Conservation (phyloP, 1,140 invertebrate species). For the Anastatus disparis region DNA sequence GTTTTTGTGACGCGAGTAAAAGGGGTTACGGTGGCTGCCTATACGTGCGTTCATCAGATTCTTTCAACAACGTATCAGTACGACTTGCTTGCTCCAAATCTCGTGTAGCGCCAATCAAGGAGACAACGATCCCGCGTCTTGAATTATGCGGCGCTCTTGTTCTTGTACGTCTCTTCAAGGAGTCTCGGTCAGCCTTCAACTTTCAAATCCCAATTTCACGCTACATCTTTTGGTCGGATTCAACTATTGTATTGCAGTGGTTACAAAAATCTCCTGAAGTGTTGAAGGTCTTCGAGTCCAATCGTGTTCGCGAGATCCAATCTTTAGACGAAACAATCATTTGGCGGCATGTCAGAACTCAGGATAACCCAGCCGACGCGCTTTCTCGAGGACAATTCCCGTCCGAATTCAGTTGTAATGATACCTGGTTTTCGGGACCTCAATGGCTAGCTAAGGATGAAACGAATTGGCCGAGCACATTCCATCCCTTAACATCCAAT, state of each 20-base stretch:
- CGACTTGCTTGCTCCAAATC: constrained; percentile 51
- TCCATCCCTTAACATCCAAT: not conserved
- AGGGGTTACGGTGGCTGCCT: constrained; percentile 15
- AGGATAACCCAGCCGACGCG: constrained; percentile 37
- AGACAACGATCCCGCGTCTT: constrained; percentile 52
- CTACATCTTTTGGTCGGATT: constrained; percentile 55
- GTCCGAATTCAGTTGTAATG: constrained; percentile 2
- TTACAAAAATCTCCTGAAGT: constrained; percentile 48
- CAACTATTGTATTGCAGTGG: constrained; percentile 59
- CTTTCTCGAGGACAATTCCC: constrained; percentile 28
- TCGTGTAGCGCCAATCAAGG: constrained; percentile 58
- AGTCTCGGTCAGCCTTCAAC: constrained; percentile 20
- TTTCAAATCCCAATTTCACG: not conserved
- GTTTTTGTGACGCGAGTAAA: constrained; percentile 27
- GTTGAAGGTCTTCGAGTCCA: constrained; percentile 58
- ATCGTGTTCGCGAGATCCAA: constrained; percentile 56
- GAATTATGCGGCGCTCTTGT: constrained; percentile 55
- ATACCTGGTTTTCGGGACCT: constrained; percentile 1
- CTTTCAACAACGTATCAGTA: not conserved
- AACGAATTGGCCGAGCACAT: not conserved
- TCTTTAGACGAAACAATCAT: constrained; percentile 29
- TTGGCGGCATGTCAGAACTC: constrained; percentile 47
- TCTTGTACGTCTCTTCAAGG: constrained; percentile 42
- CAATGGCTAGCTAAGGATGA: not conserved
- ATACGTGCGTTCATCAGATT: not conserved